Base-by-base conservation (phyloP, 2,113 vertebrate species). In the Etheostoma spectabile region DNA sequence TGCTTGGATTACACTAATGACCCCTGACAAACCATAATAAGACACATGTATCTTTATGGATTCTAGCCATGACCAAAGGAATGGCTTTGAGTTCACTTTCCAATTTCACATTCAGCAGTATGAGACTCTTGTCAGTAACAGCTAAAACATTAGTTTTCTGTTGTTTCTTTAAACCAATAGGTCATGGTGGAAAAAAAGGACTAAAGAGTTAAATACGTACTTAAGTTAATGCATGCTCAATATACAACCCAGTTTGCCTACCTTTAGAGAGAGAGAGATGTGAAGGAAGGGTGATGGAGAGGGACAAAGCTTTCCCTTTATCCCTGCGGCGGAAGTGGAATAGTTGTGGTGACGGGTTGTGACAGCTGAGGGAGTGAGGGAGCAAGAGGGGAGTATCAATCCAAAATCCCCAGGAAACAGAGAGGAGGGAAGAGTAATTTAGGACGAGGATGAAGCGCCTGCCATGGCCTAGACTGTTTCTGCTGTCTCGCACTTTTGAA, bases 1-100 rank as follows among this genome's bases (percentile, higher is more conserved):
- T 86, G 66, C 88, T 90, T 92, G 76, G 70, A 91, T 93, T 91
- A 92, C 91, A 88, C 76, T 89, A 88, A 94, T 90, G 89, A 93
- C 92, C 89, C 87, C 91, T 88, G 88, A 92, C 90, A 80, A 86
- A 90, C 86, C 86, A 89, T 87, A 90, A 91, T 91, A 91, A 88
- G 80, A 85, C 81, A 71, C 74, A 79, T 65, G 75, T 78, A 85
- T 89, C 79, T 80, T 67, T 73, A 77, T 85, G 81, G 84, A 85
- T 53, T 84, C 35, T 16, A 76, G 75, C 84, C 83, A 80, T 60
- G 85, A 86, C 85, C 79, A 86, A 67, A 86, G 85, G 85, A 87
- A 86, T 71, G 49, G 61, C 59, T 33, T 42, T 46, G 56, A 80
- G 60, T 90, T 88, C 80, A 75, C 75, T 86, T 68, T 77, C 62